phyloP scores from a whole-genome alignment of 35 echinoderm and acorn worm genomes.

The Chiridota heheva region DNA sequence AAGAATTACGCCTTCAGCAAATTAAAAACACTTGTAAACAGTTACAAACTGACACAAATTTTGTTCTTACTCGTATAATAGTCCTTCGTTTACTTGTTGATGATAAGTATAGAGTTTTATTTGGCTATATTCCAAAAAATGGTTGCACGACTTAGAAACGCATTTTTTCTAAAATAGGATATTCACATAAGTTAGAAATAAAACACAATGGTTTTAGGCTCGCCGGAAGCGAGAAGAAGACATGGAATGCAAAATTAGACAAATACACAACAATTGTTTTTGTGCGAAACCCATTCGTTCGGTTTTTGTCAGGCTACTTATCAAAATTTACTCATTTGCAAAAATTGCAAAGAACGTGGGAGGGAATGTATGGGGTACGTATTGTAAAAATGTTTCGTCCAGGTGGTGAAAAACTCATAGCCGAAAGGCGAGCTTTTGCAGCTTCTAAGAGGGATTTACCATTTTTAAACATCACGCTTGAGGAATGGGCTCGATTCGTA shows the following conservation, averaged over 20 bases:
- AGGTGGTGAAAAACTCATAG: conserved; percentile 9
- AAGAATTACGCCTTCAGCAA: neutral
- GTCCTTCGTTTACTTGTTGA: conserved; percentile 19
- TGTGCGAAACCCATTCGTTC: conserved; percentile 70
- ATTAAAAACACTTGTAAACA: neutral
- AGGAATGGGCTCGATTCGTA: conserved; percentile 61
- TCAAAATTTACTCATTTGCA: conserved; percentile 56
- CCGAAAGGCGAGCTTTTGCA: neutral
- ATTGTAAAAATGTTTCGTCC: conserved; percentile 55
- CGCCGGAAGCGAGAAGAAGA: neutral
- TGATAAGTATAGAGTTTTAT: conserved; percentile 53
- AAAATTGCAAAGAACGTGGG: conserved; percentile 47
- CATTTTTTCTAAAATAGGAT: neutral
- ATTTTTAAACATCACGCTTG: conserved; percentile 43
- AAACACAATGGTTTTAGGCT: neutral
- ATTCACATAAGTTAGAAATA: neutral
- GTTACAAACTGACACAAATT: neutral
- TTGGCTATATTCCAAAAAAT: conserved; percentile 68
- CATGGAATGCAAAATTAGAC: conserved; percentile 16
- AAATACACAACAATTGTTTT: conserved; percentile 69
- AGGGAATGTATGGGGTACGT: conserved; percentile 26
- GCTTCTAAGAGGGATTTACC: neutral
- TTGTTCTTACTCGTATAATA: neutral
- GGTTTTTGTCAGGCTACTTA: conserved; percentile 64
- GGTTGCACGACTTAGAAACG: conserved; percentile 75